Conservation (phyloP, 2,113 vertebrate genomes). For the Sclerurus mexicanus region DNA sequence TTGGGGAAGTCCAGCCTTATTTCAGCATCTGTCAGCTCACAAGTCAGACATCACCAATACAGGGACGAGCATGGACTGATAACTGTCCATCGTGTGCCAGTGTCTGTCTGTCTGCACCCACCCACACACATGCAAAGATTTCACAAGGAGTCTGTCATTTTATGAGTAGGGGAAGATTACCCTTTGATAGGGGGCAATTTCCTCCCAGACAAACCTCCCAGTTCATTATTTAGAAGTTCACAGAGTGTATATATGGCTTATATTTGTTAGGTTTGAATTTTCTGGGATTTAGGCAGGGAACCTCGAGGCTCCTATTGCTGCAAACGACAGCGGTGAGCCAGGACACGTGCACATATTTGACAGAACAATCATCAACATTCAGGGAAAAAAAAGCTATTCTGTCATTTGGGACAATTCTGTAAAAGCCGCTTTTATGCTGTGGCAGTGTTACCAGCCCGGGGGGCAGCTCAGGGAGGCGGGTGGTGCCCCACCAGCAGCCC, state of each 20-base stretch:
- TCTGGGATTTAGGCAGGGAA: not conserved
- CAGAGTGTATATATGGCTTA: not conserved
- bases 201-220: not conserved
- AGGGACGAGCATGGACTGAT: not conserved
- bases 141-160: not conserved
- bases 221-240: not conserved
- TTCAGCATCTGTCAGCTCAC: not conserved
- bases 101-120: not conserved
- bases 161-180: not conserved
- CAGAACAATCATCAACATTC: not conserved
- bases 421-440: not conserved
- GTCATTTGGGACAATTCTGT: not conserved
- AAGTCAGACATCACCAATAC: not conserved
- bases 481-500: not conserved
- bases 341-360: rapidly evolving
- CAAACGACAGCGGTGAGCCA: not conserved
- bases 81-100: not conserved
- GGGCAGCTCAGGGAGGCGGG: not conserved
- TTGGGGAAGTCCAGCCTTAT: not conserved
- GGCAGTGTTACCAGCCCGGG: not conserved
- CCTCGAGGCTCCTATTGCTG: not conserved
- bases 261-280: not conserved
- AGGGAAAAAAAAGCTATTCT: not conserved
- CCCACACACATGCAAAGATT: not conserved
- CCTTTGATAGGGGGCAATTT: not conserved